phyloP scores from a whole-genome alignment of 2,113 vertebrate genomes.

The Leptosomus discolor region DNA sequence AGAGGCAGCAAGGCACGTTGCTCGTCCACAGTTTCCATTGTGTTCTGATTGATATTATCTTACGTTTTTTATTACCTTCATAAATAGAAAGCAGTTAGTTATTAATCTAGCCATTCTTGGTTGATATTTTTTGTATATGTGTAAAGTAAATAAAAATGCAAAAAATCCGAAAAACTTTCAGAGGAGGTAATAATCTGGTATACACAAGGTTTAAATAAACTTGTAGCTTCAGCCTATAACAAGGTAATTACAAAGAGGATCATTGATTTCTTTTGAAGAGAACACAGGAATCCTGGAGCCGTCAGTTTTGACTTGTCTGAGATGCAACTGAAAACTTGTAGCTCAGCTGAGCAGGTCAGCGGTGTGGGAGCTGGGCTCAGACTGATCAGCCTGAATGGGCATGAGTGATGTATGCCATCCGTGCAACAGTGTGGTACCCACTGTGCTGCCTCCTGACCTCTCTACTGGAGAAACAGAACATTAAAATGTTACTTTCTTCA shows the following conservation, averaged over 20 bases:
- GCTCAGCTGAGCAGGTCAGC: neutral
- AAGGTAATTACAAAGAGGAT: neutral
- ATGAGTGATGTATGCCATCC: fast-evolving
- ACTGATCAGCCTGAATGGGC: neutral
- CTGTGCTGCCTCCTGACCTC: neutral
- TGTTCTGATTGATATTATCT: neutral
- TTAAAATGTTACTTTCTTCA: neutral
- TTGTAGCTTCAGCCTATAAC: neutral
- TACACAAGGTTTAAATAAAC: neutral
- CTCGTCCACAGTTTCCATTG: neutral
- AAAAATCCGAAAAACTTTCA: neutral
- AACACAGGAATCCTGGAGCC: neutral
- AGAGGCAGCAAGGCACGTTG: neutral
- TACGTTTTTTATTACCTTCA: neutral
- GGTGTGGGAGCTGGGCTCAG: neutral
- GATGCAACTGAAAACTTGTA: neutral
- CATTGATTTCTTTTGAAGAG: neutral
- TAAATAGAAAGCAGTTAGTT: neutral
- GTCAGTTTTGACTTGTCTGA: neutral
- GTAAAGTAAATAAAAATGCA: neutral
- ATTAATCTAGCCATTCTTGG: neutral
- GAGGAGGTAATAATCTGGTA: neutral
- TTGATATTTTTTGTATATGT: neutral
- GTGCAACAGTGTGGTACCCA: neutral
- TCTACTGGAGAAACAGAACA: neutral